Conservation (phyloP, 2,888 invertebrate genomes). For the Coelopa pilipes region DNA sequence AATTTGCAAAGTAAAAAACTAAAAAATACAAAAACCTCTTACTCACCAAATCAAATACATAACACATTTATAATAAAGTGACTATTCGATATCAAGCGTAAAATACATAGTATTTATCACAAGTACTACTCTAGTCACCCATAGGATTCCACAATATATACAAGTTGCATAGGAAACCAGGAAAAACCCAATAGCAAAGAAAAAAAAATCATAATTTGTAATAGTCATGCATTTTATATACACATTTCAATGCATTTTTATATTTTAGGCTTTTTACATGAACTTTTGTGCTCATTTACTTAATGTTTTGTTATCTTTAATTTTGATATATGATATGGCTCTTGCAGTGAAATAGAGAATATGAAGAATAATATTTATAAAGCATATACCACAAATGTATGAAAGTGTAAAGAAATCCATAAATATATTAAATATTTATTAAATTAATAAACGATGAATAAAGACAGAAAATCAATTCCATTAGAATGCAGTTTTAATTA, state of each 20-base stretch:
- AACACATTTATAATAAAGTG: neutral
- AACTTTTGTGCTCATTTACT: slow-evolving; percentile 7
- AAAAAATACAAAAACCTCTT: neutral
- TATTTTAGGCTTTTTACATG: slow-evolving; percentile 8
- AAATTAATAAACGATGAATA: slow-evolving; percentile 16
- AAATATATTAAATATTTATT: neutral
- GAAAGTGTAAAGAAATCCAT: slow-evolving; percentile 22
- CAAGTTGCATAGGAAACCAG: neutral
- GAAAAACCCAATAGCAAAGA: neutral
- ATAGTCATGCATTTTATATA: neutral
- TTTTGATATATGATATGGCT: too few species aligned
- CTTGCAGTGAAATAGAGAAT: neutral
- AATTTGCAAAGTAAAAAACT: neutral
- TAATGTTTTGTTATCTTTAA: neutral
- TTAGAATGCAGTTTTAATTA: neutral
- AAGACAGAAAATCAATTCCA: neutral
- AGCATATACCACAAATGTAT: slow-evolving; percentile 7
- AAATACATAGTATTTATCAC: neutral
- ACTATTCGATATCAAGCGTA: neutral
- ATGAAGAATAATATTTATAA: slow-evolving; percentile 5
- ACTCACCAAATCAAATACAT: neutral
- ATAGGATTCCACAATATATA: neutral
- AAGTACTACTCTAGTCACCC: slow-evolving; percentile 10
- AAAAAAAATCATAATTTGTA: neutral
- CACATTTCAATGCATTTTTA: slow-evolving; percentile 13